Percentiles rank a stretch among this genome's conserved stretches.
phyloP scores from a whole-genome alignment of 23 tunicate genomes.

The Ascidia mentula region DNA sequence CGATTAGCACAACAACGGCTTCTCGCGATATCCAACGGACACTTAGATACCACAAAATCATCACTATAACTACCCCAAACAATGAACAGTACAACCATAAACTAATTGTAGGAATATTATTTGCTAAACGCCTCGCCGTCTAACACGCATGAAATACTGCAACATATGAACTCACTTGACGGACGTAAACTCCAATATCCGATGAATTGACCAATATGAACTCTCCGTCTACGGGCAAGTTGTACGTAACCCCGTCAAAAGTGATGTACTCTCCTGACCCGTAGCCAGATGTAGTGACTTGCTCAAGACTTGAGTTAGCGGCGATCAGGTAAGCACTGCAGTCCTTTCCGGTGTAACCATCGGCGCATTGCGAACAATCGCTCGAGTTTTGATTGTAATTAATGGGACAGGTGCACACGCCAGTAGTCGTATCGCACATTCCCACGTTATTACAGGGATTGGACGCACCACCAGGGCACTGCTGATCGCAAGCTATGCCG shows the following conservation, averaged over 20 bases:
- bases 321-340: conserved; percentile 21
- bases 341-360: conserved; percentile 30
- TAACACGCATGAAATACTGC: too few relatives aligned
- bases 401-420: conserved; percentile 23
- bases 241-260: conserved; percentile 24
- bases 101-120: too few relatives aligned
- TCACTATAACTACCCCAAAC: neutral
- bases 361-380: conserved; percentile 7
- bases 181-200: conserved; percentile 18
- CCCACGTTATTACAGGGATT: conserved; percentile 30
- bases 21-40: neutral
- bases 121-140: too few relatives aligned
- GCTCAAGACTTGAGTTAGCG: conserved; percentile 7
- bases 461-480: conserved; percentile 23
- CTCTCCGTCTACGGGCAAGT: conserved; percentile 23
- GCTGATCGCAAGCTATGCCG: conserved; percentile 13
- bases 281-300: conserved; percentile 32
- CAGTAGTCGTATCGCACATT: neutral
- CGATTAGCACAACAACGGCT: neutral
- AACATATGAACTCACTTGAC: conserved; percentile 12
- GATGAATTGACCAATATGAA: conserved; percentile 10
- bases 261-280: conserved; percentile 33
- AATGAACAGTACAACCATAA: too few relatives aligned
- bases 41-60: neutral
- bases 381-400: neutral